phyloP scores from a whole-genome alignment of 2,797 vertebrate species.

The Balearica regulorum region DNA sequence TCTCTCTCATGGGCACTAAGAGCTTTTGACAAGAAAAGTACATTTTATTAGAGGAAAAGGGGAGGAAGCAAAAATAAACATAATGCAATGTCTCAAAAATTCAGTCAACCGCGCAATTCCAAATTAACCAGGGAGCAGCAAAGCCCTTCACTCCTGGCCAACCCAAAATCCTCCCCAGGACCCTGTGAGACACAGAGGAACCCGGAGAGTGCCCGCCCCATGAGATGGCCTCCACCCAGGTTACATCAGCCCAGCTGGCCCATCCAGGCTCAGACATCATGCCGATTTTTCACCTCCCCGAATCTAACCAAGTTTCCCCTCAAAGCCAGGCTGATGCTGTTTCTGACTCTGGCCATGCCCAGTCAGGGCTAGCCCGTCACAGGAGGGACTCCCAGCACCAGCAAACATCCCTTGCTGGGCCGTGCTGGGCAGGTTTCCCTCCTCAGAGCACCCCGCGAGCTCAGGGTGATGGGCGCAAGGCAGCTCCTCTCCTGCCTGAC shows the following conservation, averaged over 20 bases:
- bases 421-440: not conserved
- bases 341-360: not conserved
- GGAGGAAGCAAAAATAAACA: not conserved
- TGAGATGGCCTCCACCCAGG: not conserved
- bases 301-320: fast-evolving
- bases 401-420: not conserved
- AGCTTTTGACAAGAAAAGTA: not conserved
- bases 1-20: not conserved
- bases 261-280: not conserved
- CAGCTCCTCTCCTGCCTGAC: not conserved
- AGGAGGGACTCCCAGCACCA: not conserved
- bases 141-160: not conserved
- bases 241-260: not conserved
- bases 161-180: not conserved
- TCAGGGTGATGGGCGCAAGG: not conserved
- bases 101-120: fast-evolving
- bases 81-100: not conserved
- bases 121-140: not conserved
- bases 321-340: not conserved
- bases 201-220: not conserved
- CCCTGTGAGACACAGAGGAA: not conserved
- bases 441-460: not conserved
- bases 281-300: not conserved
- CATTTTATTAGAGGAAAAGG: not conserved
- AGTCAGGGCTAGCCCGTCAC: not conserved